Evolutionary conservation across 2,888 invertebrate species (phyloP), one percentile per base, ranked within the genome.

Genomic region (Apotomis turbidana): DNA sequence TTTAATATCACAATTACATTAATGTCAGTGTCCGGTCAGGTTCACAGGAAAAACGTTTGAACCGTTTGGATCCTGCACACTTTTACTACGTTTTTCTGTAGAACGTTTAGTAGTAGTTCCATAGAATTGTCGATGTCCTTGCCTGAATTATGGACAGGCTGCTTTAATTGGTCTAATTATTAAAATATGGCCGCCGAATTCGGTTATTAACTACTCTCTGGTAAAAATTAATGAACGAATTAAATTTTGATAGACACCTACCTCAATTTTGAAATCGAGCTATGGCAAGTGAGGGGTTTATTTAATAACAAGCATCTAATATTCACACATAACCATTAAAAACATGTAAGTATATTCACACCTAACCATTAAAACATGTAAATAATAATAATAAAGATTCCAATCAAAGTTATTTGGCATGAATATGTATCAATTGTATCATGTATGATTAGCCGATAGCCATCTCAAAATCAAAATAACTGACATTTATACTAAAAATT

Each of bases 151-250:
- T 51, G 51, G 52, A 52, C 59, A 44, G 51, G 59, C 52, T 36
- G 41, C 15, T 46, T 66, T 57, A 66, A 66, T 66, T 68, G 60
- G 52, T 5, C 41, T 60, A 60, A 68, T 68, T 54, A 68, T 44
- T 68, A 54, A 68, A 60, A 68, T 52, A 60, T 41, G 52, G 27
- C 68, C 36, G 27, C 54, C 52, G 15, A 52, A 52, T 60, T 44
- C 8, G 27, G 10, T 27, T 57, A 58, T 27, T 38, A 38, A 49
- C 9, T 27, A 27, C 27, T 27, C 27, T 27, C 0, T 15, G 6
- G 57, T n/a, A 12, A 58, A n/a, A n/a, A n/a, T 15, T 0, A 58
- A 58, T 58, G n/a, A 38, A 58, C 57, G 38, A 38, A 5, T 0
- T 5, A 6, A 36, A 38, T 58, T 5, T 12, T 38, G 38, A 10